phyloP scores from a whole-genome alignment of 2,113 vertebrate genomes.

The Syngnathus typhle region DNA sequence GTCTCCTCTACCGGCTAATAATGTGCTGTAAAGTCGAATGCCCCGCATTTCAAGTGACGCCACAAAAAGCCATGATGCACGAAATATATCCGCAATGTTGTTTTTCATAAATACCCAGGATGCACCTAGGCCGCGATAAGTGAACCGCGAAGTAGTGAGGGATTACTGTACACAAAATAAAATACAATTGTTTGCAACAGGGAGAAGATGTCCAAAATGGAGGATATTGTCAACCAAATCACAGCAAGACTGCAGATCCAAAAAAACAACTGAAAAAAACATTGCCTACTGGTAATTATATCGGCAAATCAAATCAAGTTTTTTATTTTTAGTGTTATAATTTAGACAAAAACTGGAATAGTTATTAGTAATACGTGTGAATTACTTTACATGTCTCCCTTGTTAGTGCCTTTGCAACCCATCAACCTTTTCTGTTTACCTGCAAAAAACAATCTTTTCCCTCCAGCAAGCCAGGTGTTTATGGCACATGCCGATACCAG shows the following conservation, averaged over 20 bases:
- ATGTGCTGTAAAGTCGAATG: no score
- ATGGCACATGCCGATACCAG: not conserved
- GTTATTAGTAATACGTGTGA: not conserved
- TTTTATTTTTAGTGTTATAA: not conserved
- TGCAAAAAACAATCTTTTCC: not conserved
- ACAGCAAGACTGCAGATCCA: not conserved
- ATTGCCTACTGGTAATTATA: not conserved
- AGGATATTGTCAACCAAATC: not conserved
- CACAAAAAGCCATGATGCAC: no score
- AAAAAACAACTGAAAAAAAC: not conserved
- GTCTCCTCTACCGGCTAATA: no score
- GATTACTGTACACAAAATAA: no score
- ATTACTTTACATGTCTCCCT: not conserved
- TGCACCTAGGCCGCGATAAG: no score
- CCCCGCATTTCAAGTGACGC: no score
- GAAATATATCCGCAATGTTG: no score
- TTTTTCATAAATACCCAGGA: no score
- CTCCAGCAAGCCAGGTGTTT: not conserved
- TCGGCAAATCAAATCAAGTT: not conserved
- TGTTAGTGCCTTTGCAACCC: not conserved
- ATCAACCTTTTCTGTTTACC: not conserved
- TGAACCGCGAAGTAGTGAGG: no score
- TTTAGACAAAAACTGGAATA: no score
- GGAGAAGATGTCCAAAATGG: not conserved
- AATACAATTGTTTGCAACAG: not conserved